phyloP scores from a whole-genome alignment of 2,888 invertebrate species.

The Tortrix viridana region DNA sequence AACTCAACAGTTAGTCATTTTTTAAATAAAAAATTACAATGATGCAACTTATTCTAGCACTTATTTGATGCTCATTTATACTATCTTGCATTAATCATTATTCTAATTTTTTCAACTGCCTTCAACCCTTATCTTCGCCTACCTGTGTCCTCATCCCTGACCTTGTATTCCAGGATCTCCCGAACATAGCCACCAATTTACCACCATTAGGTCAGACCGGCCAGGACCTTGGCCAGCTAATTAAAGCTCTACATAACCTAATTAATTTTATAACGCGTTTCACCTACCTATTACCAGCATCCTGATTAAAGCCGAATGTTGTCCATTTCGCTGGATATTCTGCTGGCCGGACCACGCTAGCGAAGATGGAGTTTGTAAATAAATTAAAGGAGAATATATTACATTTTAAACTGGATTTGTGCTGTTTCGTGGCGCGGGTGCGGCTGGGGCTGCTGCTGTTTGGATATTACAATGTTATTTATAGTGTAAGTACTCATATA shows the following conservation, averaged over 20 bases:
- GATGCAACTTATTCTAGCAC: no score
- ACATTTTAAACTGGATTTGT: slow-evolving; percentile 26
- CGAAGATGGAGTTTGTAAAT: slow-evolving; percentile 17
- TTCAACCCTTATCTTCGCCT: no score
- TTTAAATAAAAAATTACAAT: no score
- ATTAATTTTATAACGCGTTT: slow-evolving; percentile 6
- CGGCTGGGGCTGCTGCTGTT: slow-evolving; percentile 18
- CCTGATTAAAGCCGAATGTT: slow-evolving; percentile 21
- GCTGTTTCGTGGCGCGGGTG: slow-evolving; percentile 29
- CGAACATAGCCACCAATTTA: no score
- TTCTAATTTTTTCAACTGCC: no score
- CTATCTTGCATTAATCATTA: no score
- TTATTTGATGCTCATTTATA: no score
- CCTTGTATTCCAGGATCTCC: no score
- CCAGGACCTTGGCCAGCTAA: slow-evolving; percentile 7
- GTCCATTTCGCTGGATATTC: slow-evolving; percentile 21
- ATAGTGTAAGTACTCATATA: slow-evolving; percentile 25
- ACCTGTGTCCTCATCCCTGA: no score
- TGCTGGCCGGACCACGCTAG: slow-evolving; percentile 14
- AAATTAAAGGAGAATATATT: slow-evolving; percentile 12
- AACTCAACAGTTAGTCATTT: no score
- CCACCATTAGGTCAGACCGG: no score
- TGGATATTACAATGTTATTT: slow-evolving; percentile 27
- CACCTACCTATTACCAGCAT: slow-evolving; percentile 29
- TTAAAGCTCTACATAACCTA: slow-evolving; percentile 6